Base-by-base conservation (phyloP, 2,888 invertebrate species). In the Tipula confusa region DNA sequence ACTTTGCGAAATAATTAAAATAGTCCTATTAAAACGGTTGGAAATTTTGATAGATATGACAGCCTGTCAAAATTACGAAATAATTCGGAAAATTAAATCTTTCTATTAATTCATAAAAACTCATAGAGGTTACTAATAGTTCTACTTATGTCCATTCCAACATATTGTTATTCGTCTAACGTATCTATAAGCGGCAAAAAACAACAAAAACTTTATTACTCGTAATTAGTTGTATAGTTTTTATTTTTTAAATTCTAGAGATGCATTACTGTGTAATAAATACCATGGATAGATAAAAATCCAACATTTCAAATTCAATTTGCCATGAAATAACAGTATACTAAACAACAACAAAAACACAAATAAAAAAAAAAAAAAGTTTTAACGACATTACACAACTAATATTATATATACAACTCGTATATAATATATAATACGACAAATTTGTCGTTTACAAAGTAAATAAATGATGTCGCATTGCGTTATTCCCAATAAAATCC, bases 381-480 rank as follows among this genome's bases (percentile, higher is more conserved):
- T 24, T 64, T 24, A 64, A 64, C 64, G 64, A 64, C 64, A 64
- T 64, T 24, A 64, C 18, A 64, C 24, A 64, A 64, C 64, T 24
- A 24, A 38, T 13, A 38, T n/a, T 13, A 13, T 13, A 31, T 31
- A 31, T 31, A 31, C 31, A 7, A 43, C 43, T n/a, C 33, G 11
- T 33, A 64, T 18, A 18, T 18, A 33, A 18, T 48, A 18, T 18
- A 48, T 7, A 18, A 48, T 64, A 64, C 64, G 64, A 64, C 64
- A 64, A 64, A 64, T 64, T 64, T 64, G 64, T 24, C 24, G 24
- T 64, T 64, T 64, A 64, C 64, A 64, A 64, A 64, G 64, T 24
- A 64, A 64, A 64, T 64, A 64, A 64, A 64, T 64, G 64, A 64
- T 64, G 64, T 64, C 64, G 64, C 64, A 64, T 64, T 64, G 64